These are phyloP conservation scores for Megaceryle alcyon DNA, from an alignment of 2,797 vertebrate species.

Conservation along the genomic window DNA sequence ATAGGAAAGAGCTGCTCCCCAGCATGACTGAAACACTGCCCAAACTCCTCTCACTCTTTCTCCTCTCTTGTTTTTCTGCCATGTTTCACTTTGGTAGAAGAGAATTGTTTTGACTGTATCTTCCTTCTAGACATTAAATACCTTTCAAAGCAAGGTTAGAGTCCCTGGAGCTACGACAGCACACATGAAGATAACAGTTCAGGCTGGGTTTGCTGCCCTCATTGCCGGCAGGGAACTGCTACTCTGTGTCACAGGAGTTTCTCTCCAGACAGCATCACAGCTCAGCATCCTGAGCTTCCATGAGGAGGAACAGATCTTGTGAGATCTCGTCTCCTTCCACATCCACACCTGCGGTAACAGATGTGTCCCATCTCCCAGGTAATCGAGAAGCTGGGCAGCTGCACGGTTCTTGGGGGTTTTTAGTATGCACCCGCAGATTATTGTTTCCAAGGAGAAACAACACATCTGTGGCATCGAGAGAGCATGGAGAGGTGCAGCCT, in stretches of 20 bases:
- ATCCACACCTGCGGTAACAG: not conserved
- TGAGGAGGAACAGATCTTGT: not conserved
- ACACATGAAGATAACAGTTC: not conserved
- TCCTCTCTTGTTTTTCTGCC: slow-evolving; percentile 11
- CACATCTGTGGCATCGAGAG: accelerated
- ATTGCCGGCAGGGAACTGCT: not conserved
- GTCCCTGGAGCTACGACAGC: not conserved
- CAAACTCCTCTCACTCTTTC: not conserved
- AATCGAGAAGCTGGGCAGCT: not conserved
- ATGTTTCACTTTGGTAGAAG: slow-evolving; percentile 13
- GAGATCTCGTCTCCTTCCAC: not conserved
- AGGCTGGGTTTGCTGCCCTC: not conserved
- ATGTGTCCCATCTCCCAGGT: not conserved
- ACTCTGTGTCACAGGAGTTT: not conserved
- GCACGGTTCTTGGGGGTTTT: not conserved
- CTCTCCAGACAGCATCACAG: not conserved
- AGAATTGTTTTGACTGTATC: slow-evolving; percentile 47
- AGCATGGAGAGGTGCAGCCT: not conserved
- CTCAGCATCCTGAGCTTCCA: not conserved
- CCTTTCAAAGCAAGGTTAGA: slow-evolving; percentile 54
- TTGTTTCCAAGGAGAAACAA: not conserved
- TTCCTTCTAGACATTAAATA: slow-evolving; percentile 51
- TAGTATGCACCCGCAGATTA: too few species aligned
- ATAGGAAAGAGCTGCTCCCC: not conserved
- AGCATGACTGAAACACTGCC: not conserved